phyloP scores from a whole-genome alignment of 2,888 invertebrate species.

The Drosophila anomelani region DNA sequence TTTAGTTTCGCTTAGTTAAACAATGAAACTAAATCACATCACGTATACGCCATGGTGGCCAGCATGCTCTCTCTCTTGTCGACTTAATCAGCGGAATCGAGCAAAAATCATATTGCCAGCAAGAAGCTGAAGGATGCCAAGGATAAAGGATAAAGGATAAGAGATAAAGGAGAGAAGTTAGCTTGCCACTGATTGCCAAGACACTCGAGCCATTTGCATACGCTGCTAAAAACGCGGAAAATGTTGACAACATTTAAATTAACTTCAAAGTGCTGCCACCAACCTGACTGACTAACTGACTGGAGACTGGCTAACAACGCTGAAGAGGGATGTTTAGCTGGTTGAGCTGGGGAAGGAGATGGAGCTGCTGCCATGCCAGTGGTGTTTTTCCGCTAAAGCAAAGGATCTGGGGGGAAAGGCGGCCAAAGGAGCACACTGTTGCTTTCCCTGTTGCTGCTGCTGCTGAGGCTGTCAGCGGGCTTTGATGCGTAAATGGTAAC shows the following conservation, averaged over 20 bases:
- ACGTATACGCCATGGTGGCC: conserved; percentile 65
- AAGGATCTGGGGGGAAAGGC: conserved; percentile 1
- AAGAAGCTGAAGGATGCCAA: conserved; percentile 4
- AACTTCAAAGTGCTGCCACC: conserved; percentile 79
- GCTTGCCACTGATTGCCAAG: conserved; percentile 54
- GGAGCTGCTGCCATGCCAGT: conserved; percentile 10
- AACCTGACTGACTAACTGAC: conserved; percentile 39
- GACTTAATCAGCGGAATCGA: conserved; percentile 45
- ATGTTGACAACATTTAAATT: conserved; percentile 82
- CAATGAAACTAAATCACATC: conserved; percentile 66
- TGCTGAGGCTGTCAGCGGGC: conserved; percentile 31
- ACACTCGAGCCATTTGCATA: conserved; percentile 76
- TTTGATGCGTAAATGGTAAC: conserved; percentile 28
- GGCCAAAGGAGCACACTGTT: conserved; percentile 23
- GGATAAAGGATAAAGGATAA: conserved; percentile 23
- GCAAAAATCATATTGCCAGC: conserved; percentile 44
- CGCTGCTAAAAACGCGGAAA: conserved; percentile 68
- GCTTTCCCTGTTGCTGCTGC: conserved; percentile 19
- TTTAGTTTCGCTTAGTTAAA: conserved; percentile 55
- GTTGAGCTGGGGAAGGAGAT: conserved; percentile 8
- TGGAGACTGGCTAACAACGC: conserved; percentile 14
- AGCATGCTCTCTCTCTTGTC: conserved; percentile 2
- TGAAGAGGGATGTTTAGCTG: conserved; percentile 17
- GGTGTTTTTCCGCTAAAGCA: conserved; percentile 20
- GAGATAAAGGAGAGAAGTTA: conserved; percentile 32